Percentiles rank a stretch among this genome's conserved stretches.
These are phyloP conservation scores for Pseudomyrmex cubaensis DNA, from an alignment of 1,140 invertebrate genomes.

Conservation along the genomic window DNA sequence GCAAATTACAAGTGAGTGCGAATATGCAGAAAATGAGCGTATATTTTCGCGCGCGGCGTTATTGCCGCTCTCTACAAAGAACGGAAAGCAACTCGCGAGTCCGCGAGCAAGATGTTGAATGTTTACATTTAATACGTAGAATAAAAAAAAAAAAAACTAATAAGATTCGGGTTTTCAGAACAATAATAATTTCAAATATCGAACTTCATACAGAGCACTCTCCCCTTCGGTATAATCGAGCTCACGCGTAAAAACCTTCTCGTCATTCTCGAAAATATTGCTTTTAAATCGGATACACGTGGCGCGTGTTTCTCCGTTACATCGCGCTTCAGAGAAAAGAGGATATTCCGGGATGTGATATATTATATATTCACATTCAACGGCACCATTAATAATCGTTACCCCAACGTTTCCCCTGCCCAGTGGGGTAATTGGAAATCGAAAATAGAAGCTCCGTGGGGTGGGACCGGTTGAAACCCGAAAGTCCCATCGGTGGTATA, in stretches of 20 bases:
- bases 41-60: slow-evolving; percentile 40
- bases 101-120: not conserved
- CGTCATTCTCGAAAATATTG: slow-evolving; percentile 40
- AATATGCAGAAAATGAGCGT: slow-evolving; percentile 60
- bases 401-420: slow-evolving; percentile 36
- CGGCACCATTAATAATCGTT: slow-evolving; percentile 70
- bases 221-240: not conserved
- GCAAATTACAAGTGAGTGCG: slow-evolving; percentile 65
- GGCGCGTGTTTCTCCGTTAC: slow-evolving; percentile 46
- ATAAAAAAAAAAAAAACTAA: not conserved
- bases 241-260: slow-evolving; percentile 5
- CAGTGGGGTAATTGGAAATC: slow-evolving; percentile 60
- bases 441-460: slow-evolving; percentile 21
- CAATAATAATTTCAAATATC: not conserved
- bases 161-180: not conserved
- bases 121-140: slow-evolving; percentile 4
- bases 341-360: slow-evolving; percentile 14
- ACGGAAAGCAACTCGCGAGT: not conserved
- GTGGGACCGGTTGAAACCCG: slow-evolving; percentile 36
- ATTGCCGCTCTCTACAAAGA: not conserved
- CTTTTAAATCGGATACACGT: slow-evolving; percentile 5
- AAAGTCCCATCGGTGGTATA: slow-evolving; percentile 40
- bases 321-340: not conserved
- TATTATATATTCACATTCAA: slow-evolving; percentile 59
- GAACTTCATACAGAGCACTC: slow-evolving; percentile 15